Base-by-base conservation (phyloP, 2,888 invertebrate genomes). In the Listrodromus nycthemerus region DNA sequence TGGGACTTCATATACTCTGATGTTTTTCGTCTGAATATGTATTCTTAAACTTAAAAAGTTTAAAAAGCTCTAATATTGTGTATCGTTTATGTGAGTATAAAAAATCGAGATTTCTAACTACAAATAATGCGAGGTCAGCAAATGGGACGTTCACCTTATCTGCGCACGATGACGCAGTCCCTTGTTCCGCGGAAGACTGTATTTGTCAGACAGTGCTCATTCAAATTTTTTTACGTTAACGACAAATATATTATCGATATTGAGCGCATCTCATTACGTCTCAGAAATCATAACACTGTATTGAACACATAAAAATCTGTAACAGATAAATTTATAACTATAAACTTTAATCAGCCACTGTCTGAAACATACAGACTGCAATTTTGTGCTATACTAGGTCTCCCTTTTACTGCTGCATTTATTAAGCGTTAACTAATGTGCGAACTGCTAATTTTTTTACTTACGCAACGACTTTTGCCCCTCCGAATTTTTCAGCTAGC, bases 381-480 rank as follows among this genome's bases (percentile, higher is more conserved):
- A 37, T 8, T 58, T 16, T 27, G 27, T 16, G 16, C 13, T 10
- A 58, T 27, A 10, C 21, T 16, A 27, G 58, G 13, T n/a, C 10
- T 21, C 19, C 19, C 7, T 52, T 21, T 1, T 27, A 24, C 24
- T 13, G 2, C 5, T 13, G 58, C 27, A 24, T 58, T 27, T 10
- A 24, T 0, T 27, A 27, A 58, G 50, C 16, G 50, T 52, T 8
- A 5, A 52, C 50, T 21, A 52, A 52, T 52, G 8, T 52, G 19
- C 6, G 8, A 19, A 50, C 10, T 6, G 5, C 0, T 19, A 21
- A 6, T 13, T n/a, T 30, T 16, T 55, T n/a, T 82, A 91, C 92
- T 90, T 85, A 93, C 93, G 92, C 92, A 8, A 93, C 93, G 21
- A 93, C 92, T 89, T 86, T 91, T 2, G 93, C 87, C 30, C 93